phyloP scores from a whole-genome alignment of 2,888 invertebrate species.

The Ophion slaviceki region DNA sequence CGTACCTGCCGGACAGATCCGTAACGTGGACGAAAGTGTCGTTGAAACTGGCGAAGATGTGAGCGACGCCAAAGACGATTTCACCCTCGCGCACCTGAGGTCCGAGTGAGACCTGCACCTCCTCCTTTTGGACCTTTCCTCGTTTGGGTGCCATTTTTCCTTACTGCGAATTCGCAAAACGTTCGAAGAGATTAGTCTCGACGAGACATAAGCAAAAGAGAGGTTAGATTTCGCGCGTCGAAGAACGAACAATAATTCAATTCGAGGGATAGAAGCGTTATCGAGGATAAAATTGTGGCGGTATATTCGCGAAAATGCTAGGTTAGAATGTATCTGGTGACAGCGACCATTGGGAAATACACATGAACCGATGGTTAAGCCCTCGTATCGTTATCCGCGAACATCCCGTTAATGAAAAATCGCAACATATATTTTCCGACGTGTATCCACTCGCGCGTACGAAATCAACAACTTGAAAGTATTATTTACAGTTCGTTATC shows the following conservation, averaged over 20 bases:
- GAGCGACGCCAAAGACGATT: constrained; percentile 99
- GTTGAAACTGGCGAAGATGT: constrained; percentile 99
- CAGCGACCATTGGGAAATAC: constrained; percentile 59
- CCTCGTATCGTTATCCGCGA: constrained; percentile 68
- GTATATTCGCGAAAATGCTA: constrained; percentile 22
- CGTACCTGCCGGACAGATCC: constrained; percentile 96
- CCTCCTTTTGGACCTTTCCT: constrained; percentile 98
- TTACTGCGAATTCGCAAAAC: constrained; percentile 70
- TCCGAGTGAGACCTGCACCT: constrained; percentile 97
- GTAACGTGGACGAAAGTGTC: constrained; percentile 99
- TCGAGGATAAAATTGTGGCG: background rate
- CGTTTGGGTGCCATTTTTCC: constrained; percentile 98
- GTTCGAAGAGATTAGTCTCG: constrained; percentile 4
- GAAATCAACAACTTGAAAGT: constrained; percentile 22
- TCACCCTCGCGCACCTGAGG: constrained; percentile 99
- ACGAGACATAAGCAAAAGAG: background rate
- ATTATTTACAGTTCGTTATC: constrained; percentile 63
- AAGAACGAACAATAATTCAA: background rate
- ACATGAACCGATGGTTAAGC: constrained; percentile 60
- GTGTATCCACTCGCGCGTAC: constrained; percentile 7
- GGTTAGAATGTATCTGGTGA: constrained; percentile 57
- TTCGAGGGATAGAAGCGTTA: background rate
- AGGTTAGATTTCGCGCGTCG: background rate
- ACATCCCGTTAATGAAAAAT: constrained; percentile 68
- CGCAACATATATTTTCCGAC: constrained; percentile 43